Conservation (phyloP, 2,797 vertebrate species). For the Molossus alvarezi region DNA sequence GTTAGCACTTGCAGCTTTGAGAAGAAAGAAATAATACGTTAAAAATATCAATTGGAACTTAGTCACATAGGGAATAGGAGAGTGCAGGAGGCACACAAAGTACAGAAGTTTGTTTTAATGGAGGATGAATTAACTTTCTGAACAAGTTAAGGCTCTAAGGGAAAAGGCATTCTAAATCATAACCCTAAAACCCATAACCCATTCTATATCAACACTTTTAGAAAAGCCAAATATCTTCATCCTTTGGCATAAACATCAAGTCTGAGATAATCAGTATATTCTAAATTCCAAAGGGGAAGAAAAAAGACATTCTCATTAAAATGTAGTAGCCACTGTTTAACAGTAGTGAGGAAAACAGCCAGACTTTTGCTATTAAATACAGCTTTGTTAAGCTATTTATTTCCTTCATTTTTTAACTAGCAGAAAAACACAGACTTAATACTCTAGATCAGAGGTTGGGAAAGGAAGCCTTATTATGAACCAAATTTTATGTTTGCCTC, state of each 20-base stretch:
- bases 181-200: slow-evolving; percentile 2
- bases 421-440: slow-evolving; percentile 69
- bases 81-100: slow-evolving; percentile 48
- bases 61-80: slow-evolving; percentile 14
- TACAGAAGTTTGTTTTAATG: background rate
- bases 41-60: slow-evolving; percentile 66
- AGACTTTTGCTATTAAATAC: slow-evolving; percentile 71
- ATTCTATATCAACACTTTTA: slow-evolving; percentile 34
- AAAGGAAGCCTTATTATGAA: slow-evolving; percentile 65
- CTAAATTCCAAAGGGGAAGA: slow-evolving; percentile 54
- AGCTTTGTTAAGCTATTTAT: slow-evolving; percentile 55
- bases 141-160: slow-evolving; percentile 67
- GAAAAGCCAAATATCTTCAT: slow-evolving; percentile 14
- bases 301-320: slow-evolving; percentile 52
- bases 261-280: slow-evolving; percentile 71
- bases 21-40: slow-evolving; percentile 63
- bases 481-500: slow-evolving; percentile 71
- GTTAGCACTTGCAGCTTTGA: slow-evolving; percentile 64
- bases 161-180: slow-evolving; percentile 47
- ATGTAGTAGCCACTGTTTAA: slow-evolving; percentile 50
- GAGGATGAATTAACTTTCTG: slow-evolving; percentile 66
- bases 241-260: slow-evolving; percentile 68
- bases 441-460: slow-evolving; percentile 47
- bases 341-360: slow-evolving; percentile 58
- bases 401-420: slow-evolving; percentile 26